Evolutionary conservation across 2,113 vertebrate species (phyloP), one percentile per base, ranked within the genome.

Genomic region (Talpa occidentalis): DNA sequence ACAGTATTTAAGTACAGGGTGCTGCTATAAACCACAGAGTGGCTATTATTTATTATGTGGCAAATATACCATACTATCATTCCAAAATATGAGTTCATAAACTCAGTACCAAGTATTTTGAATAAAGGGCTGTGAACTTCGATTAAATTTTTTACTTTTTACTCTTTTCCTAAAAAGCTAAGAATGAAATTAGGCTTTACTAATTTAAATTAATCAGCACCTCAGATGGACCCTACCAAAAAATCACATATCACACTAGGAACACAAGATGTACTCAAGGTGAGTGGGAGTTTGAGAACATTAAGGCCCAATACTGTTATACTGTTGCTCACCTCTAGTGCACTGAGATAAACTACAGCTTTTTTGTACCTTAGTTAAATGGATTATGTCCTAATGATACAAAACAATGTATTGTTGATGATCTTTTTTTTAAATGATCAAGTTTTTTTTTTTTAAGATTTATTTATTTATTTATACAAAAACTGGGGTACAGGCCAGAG

Each of bases 131-230:
- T 80, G 16, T 42, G 19, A 12, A 81, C 19, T 59, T 72, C 15
- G 40, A 76, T n/a, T 80, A 76, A 90, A 92, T 88, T 11, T 52
- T 66, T 77, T 49, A 60, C 89, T 92, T 80, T 83, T 40, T 40
- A 73, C 82, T 78, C 79, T 76, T 26, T 30, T 24, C 24, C 19
- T 78, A 74, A 96, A 96, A 92, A 91, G 15, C 42, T 6, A 81
- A 81, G 32, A 91, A 69, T 64, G 37, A 93, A 67, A 91, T 62
- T 94, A 91, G 74, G 54, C 90, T 64, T 94, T 87, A 86, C 22
- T 35, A 64, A 81, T 28, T 87, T 72, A 87, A 92, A 87, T 62
- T 24, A 86, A 32, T 73, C 44, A 70, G 69, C 40, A 74, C 64
- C 24, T 92, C 9, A 26, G 12, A 56, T 44, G 30, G 49, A 60